These are phyloP conservation scores for Saguinus midas DNA, from an alignment of 2,113 vertebrate genomes.

Conservation along the genomic window DNA sequence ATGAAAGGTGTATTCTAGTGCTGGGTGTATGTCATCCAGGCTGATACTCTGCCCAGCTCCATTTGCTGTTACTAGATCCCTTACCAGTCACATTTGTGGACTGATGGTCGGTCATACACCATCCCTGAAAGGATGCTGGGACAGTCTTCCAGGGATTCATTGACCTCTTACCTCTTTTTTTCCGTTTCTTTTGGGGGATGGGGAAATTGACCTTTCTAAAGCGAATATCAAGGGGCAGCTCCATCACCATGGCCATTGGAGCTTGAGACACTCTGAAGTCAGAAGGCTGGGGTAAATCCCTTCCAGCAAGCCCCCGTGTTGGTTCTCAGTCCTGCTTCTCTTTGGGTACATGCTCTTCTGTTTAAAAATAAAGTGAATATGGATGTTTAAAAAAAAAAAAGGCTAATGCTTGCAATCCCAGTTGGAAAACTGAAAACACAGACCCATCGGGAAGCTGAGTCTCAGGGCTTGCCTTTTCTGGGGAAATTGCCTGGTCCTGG, in stretches of 20 bases:
- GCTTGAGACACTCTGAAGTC: neutral
- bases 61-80: neutral
- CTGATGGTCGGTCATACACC: neutral
- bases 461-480: neutral
- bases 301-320: neutral
- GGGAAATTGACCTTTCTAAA: neutral
- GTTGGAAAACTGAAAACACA: neutral
- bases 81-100: neutral
- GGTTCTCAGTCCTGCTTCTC: neutral
- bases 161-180: neutral
- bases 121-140: neutral
- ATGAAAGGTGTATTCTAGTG: neutral
- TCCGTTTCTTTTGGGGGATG: neutral
- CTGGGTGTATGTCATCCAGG: neutral
- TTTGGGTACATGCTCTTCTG: neutral
- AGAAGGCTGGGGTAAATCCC: neutral
- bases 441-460: neutral
- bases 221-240: neutral
- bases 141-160: neutral
- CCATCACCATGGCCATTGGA: neutral
- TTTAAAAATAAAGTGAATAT: slow-evolving; percentile 58
- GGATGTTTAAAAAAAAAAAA: neutral
- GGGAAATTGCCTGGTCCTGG: neutral
- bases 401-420: neutral
- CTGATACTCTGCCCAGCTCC: neutral